A percentile compares a stretch with the other conserved stretches of the same genome.
Conservation (phyloP, 2,888 invertebrate genomes). For the Quadriops clusia region DNA sequence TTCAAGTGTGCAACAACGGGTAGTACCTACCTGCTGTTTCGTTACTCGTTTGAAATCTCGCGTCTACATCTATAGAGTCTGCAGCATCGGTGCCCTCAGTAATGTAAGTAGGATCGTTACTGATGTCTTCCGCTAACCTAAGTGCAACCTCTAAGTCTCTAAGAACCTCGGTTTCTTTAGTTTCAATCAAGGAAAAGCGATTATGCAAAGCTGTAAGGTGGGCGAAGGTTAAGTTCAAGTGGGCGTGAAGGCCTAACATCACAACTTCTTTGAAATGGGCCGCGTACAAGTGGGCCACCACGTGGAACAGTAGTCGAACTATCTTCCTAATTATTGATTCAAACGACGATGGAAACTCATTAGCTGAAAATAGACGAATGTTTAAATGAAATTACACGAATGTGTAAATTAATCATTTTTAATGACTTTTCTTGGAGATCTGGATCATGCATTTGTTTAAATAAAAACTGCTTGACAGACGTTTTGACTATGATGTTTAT, state of each 20-base stretch:
- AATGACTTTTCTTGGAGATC: constrained; percentile 3
- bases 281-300: constrained; percentile 95
- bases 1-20: constrained; percentile 6
- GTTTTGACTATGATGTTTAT: neutral
- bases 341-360: constrained; percentile 89
- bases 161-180: constrained; percentile 91
- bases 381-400: constrained; percentile 1
- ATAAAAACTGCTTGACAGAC: neutral
- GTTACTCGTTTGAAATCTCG: no score
- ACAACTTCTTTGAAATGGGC: constrained; percentile 95
- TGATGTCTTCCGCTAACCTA: constrained; percentile 32
- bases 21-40: constrained; percentile 34
- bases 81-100: constrained; percentile 21
- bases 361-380: constrained; percentile 45
- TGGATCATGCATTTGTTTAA: no score
- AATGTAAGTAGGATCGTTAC: constrained; percentile 23
- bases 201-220: constrained; percentile 81
- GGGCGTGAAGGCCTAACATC: constrained; percentile 86
- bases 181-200: constrained; percentile 85
- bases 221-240: constrained; percentile 94
- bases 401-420: constrained; percentile 1
- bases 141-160: constrained; percentile 83
- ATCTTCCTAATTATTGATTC: constrained; percentile 93
- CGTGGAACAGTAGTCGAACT: constrained; percentile 91
- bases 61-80: constrained; percentile 12